phyloP scores from a whole-genome alignment of 92 coral and sea anemone species.

The Montipora capitata region DNA sequence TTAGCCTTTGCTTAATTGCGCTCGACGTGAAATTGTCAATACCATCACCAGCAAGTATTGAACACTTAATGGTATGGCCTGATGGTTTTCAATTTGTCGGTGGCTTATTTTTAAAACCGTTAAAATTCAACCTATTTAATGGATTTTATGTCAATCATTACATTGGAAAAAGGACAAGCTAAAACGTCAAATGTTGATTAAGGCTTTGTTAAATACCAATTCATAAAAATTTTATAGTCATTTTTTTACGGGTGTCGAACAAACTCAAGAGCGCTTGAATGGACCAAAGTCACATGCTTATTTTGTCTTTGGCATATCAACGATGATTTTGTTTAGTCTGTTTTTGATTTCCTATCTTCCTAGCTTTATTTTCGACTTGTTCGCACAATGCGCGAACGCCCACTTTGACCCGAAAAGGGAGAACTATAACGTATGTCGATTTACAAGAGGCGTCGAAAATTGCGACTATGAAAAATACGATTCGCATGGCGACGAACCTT shows the following conservation, averaged over 20 bases:
- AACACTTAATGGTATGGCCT: not conserved
- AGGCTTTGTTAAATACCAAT: not conserved
- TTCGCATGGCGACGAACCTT: slow-evolving; percentile 72
- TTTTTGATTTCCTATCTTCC: not conserved
- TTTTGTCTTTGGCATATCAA: slow-evolving; percentile 12
- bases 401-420: not conserved
- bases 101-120: not conserved
- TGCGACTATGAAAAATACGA: slow-evolving; percentile 44
- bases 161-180: not conserved
- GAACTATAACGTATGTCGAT: slow-evolving; percentile 32
- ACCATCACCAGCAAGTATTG: not conserved
- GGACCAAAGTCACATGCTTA: not conserved
- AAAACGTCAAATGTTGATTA: not conserved
- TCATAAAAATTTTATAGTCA: slow-evolving; percentile 2
- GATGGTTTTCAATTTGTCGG: not conserved
- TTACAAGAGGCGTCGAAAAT: not conserved
- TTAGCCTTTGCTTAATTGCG: not conserved
- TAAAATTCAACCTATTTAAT: not conserved
- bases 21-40: not conserved
- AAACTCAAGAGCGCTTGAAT: not conserved
- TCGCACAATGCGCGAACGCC: not conserved
- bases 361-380: not conserved
- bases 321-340: slow-evolving; percentile 38
- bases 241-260: slow-evolving; percentile 13
- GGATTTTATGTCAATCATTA: not conserved